Conservation (phyloP, 2,113 vertebrate species). For the Uria aalge region DNA sequence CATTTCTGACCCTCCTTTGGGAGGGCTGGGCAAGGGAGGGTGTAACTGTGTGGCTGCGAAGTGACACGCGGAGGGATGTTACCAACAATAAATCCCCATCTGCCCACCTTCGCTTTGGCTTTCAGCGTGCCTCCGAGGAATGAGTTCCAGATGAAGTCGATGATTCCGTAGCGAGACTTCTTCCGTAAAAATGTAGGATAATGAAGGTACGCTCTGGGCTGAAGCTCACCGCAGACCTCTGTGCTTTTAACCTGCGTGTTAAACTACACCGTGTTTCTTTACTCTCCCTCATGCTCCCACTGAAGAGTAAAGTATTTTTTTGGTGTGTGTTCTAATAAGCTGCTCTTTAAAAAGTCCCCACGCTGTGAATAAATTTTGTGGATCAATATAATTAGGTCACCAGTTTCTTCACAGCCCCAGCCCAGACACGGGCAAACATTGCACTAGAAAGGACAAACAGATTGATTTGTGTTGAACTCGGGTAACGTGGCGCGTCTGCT, state of each 20-base stretch:
- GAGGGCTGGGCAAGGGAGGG: not conserved
- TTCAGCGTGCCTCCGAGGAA: not conserved
- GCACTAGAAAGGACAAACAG: not conserved
- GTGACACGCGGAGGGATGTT: not conserved
- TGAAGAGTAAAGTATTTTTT: not conserved
- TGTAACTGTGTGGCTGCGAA: not conserved
- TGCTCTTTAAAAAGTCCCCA: not conserved
- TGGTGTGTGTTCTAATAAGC: not conserved
- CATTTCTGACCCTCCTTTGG: not conserved
- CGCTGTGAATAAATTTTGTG: not conserved
- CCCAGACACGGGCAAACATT: not conserved
- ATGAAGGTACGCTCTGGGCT: rapidly evolving
- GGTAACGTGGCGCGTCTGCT: not conserved
- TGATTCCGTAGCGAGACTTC: not conserved
- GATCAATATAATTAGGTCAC: not conserved
- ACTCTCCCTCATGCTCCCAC: not conserved
- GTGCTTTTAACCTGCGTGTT: not conserved
- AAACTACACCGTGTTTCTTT: not conserved
- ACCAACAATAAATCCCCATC: not conserved
- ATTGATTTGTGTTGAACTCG: not conserved
- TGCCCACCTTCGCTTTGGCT: not conserved
- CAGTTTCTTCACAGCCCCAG: not conserved
- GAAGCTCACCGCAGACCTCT: not conserved
- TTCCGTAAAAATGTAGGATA: not conserved
- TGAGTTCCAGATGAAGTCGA: rapidly evolving